phyloP scores from a whole-genome alignment of 1,140 invertebrate genomes.

The Rhopalosiphum maidis region DNA sequence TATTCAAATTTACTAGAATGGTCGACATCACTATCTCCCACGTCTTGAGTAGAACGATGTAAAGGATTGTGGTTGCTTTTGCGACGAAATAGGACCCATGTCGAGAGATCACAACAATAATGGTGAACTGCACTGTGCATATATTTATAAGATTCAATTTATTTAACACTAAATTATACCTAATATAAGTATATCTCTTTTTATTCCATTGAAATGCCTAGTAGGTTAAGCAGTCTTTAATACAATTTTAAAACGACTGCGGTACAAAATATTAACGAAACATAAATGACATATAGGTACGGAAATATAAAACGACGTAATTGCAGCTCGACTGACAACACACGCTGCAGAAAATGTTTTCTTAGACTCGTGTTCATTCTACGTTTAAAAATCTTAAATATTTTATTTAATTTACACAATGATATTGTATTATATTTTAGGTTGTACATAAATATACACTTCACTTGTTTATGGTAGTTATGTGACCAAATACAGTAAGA shows the following conservation, averaged over 20 bases:
- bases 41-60: too few relatives aligned
- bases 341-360: neutral
- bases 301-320: neutral
- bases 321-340: neutral
- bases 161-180: neutral
- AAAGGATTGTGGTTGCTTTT: neutral
- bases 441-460: neutral
- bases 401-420: neutral
- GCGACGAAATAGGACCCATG: neutral
- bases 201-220: neutral
- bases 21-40: neutral
- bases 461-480: constrained; percentile 8
- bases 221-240: neutral
- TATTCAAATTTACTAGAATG: neutral
- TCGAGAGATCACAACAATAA: neutral
- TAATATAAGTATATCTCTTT: neutral
- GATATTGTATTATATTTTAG: neutral
- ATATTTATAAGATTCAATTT: too few relatives aligned
- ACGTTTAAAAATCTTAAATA: neutral
- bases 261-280: neutral
- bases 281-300: neutral
- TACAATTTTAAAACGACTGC: neutral
- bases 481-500: constrained; percentile 29
- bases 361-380: neutral
- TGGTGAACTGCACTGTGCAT: neutral